Evolutionary conservation across 2,888 invertebrate species (phyloP).

Genomic region (Cordilura impudica): DNA sequence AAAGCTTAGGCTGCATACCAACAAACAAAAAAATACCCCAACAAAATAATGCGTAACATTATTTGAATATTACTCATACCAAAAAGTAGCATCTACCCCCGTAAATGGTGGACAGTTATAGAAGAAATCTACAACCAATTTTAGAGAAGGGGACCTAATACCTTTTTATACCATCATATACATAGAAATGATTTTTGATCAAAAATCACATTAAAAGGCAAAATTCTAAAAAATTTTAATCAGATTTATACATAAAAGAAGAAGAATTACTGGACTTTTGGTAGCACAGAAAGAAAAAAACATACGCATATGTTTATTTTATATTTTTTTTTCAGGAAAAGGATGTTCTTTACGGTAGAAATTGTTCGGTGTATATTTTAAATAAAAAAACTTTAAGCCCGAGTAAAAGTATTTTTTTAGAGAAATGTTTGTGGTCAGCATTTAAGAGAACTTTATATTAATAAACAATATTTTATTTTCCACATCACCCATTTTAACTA

Average conservation of each 20-base stretch:
- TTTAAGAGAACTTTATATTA: too few species aligned
- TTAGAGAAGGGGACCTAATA: conserved; percentile 9
- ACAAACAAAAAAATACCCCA: conserved; percentile 12
- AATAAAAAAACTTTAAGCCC: too few species aligned
- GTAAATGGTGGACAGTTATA: neutral
- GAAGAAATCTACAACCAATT: neutral
- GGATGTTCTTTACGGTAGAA: conserved; percentile 44
- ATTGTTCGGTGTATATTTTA: conserved; percentile 36
- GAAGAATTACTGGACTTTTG: conserved; percentile 60
- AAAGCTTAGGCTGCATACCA: neutral
- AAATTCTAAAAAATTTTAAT: conserved; percentile 76
- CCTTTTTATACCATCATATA: conserved; percentile 19
- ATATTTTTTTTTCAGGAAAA: conserved; percentile 28
- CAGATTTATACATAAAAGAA: conserved; percentile 74
- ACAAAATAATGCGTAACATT: conserved; percentile 62
- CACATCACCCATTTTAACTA: too few species aligned
- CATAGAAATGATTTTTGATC: conserved; percentile 50
- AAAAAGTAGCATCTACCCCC: neutral
- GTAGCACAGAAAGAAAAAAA: conserved; percentile 59
- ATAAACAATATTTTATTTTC: too few species aligned
- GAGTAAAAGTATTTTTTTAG: too few species aligned
- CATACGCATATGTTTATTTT: conserved; percentile 57
- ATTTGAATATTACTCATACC: conserved; percentile 61
- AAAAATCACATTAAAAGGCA: conserved; percentile 77
- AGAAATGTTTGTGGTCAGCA: too few species aligned